Evolutionary conservation across 2,113 vertebrate genomes (phyloP).

Genomic region (Orthochromis indermauri): DNA sequence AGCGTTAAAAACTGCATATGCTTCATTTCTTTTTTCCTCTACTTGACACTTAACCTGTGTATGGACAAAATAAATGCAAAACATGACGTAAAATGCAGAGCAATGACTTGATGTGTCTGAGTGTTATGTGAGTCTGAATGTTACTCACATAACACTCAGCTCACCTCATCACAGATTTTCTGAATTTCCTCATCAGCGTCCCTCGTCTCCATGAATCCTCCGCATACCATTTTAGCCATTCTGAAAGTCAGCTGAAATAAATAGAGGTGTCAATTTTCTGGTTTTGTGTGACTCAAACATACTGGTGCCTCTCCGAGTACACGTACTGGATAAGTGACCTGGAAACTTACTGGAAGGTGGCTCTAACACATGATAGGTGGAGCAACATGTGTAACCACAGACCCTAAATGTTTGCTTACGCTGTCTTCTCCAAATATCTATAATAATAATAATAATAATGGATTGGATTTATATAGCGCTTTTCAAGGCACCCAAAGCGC

Average conservation of each 20-base stretch:
- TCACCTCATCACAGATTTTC: slow-evolving; percentile 62
- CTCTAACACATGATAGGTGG: background rate
- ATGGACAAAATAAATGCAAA: background rate
- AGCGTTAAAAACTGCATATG: background rate
- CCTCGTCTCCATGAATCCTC: background rate
- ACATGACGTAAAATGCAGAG: background rate
- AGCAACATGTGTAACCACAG: background rate
- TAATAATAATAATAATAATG: no score
- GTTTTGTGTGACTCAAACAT: background rate
- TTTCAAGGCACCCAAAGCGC: no score
- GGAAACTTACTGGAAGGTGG: background rate
- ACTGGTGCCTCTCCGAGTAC: background rate
- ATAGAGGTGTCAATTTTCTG: background rate
- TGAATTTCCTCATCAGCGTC: background rate
- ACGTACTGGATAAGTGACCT: background rate
- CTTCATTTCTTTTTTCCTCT: background rate
- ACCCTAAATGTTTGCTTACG: background rate
- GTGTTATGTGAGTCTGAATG: background rate
- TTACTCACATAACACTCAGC: background rate
- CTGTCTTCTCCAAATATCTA: background rate
- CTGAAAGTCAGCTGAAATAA: background rate
- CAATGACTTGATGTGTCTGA: background rate
- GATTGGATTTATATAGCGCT: no score
- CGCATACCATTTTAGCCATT: background rate
- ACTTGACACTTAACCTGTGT: background rate